Evolutionary conservation across 2,888 invertebrate genomes (phyloP).

Genomic region (Scaptodrosophila latifasciaeformis): DNA sequence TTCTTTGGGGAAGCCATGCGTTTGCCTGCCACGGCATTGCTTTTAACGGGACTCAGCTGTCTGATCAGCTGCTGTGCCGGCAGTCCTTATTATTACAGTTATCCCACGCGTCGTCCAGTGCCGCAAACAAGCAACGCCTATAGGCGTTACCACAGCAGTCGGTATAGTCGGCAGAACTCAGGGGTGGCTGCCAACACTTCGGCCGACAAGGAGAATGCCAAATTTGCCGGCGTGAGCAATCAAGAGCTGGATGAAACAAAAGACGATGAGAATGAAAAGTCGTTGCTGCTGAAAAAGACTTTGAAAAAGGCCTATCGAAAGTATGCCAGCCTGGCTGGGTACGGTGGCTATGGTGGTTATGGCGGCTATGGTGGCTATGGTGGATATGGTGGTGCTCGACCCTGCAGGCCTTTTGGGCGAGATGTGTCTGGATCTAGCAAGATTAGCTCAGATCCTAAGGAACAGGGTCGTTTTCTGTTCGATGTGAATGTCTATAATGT

Average conservation of each 20-base stretch:
- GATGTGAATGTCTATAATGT: conserved; percentile 72
- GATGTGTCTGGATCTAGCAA: conserved; percentile 48
- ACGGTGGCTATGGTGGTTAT: conserved; percentile 34
- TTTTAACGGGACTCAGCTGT: conserved; percentile 23
- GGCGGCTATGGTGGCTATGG: conserved; percentile 24
- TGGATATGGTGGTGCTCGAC: conserved; percentile 28
- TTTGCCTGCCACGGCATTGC: conserved; percentile 10
- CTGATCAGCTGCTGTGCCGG: conserved; percentile 33
- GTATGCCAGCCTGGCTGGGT: conserved; percentile 11
- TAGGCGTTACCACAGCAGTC: conserved; percentile 24
- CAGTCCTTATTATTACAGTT: conserved; percentile 28
- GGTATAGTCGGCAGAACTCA: conserved; percentile 33
- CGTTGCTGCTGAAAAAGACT: conserved; percentile 52
- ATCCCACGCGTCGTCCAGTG: conserved; percentile 7
- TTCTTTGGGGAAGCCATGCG: not conserved
- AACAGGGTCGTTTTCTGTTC: conserved; percentile 72
- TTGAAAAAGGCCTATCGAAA: conserved; percentile 34
- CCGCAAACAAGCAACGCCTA: conserved; percentile 13
- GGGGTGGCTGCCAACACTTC: conserved; percentile 14
- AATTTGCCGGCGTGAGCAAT: conserved; percentile 68
- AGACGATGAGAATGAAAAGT: conserved; percentile 27
- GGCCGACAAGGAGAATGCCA: conserved; percentile 69
- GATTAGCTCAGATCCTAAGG: too few species aligned
- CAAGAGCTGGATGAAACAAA: conserved; percentile 60
- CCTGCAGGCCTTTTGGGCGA: conserved; percentile 57